Conservation (phyloP, 1,140 invertebrate species). For the Drosophila orena region DNA sequence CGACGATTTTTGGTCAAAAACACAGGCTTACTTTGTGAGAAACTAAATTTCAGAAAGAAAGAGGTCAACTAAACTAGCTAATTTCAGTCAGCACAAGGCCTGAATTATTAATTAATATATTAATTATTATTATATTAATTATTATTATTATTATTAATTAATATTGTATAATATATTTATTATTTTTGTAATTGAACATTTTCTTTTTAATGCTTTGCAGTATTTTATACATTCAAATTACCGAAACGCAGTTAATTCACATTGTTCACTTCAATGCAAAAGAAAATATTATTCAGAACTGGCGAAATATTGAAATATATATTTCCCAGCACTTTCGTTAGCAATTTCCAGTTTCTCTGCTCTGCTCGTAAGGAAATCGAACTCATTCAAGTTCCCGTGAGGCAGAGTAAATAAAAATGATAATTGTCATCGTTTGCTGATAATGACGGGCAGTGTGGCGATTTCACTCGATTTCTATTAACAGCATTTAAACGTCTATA, state of each 20-base stretch:
- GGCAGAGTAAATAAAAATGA: conserved; percentile 18
- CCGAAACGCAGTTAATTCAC: too few relatives aligned
- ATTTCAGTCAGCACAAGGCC: not conserved
- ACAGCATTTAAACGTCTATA: conserved; percentile 17
- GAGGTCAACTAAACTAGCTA: not conserved
- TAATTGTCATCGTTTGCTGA: conserved; percentile 39
- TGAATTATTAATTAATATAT: too few relatives aligned
- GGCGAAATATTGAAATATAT: not conserved
- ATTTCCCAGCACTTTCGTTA: not conserved
- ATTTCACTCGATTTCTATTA: conserved; percentile 47
- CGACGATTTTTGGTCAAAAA: not conserved
- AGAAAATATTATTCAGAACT: not conserved
- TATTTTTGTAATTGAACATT: too few relatives aligned
- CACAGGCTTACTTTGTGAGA: not conserved
- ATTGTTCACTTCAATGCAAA: not conserved
- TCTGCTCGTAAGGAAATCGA: not conserved
- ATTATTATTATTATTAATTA: too few relatives aligned
- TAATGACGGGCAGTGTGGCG: conserved; percentile 23
- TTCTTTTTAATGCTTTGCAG: too few relatives aligned
- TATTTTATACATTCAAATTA: not conserved
- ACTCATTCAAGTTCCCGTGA: conserved; percentile 9
- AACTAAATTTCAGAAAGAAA: not conserved
- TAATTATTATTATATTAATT: too few relatives aligned
- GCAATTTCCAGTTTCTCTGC: not conserved
- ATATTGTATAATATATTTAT: too few relatives aligned